Conservation (phyloP, 2,888 invertebrate genomes). For the Drosophila paranaensis region DNA sequence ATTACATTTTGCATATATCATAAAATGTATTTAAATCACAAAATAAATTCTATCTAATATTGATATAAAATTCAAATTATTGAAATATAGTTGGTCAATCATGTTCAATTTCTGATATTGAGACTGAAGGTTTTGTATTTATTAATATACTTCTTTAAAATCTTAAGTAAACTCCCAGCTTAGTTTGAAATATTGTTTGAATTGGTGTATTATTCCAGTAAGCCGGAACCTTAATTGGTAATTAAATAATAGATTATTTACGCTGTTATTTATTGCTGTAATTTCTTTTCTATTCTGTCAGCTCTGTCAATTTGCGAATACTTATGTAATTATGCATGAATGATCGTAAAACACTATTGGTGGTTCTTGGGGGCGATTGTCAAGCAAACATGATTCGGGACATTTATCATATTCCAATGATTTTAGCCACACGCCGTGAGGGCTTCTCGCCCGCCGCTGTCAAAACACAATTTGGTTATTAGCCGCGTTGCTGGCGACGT, state of each 20-base stretch:
- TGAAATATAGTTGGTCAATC: too few relatives aligned
- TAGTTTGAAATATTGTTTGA: not conserved
- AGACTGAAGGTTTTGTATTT: too few relatives aligned
- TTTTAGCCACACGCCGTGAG: constrained; percentile 39
- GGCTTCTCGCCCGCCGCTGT: constrained; percentile 57
- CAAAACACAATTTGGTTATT: constrained; percentile 78
- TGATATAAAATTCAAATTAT: not conserved
- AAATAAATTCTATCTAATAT: not conserved
- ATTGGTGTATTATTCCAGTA: not conserved
- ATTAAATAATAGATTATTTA: not conserved
- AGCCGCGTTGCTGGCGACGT: constrained; percentile 48
- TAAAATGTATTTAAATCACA: not conserved
- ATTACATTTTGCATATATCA: too few relatives aligned
- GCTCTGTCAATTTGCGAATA: constrained; percentile 41
- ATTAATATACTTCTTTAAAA: too few relatives aligned
- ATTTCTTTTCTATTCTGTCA: constrained; percentile 14
- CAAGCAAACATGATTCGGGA: constrained; percentile 57
- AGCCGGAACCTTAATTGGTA: not conserved
- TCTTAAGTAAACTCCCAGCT: not conserved
- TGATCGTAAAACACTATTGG: constrained; percentile 43
- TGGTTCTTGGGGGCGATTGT: constrained; percentile 43
- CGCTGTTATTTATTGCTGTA: constrained; percentile 15
- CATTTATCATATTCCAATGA: constrained; percentile 74
- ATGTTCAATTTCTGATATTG: too few relatives aligned
- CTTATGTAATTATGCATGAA: constrained; percentile 48